A percentile compares a stretch with the other conserved stretches of the same genome.
Evolutionary conservation across 2,888 invertebrate species (phyloP).

Genomic region (Operophtera brumata): DNA sequence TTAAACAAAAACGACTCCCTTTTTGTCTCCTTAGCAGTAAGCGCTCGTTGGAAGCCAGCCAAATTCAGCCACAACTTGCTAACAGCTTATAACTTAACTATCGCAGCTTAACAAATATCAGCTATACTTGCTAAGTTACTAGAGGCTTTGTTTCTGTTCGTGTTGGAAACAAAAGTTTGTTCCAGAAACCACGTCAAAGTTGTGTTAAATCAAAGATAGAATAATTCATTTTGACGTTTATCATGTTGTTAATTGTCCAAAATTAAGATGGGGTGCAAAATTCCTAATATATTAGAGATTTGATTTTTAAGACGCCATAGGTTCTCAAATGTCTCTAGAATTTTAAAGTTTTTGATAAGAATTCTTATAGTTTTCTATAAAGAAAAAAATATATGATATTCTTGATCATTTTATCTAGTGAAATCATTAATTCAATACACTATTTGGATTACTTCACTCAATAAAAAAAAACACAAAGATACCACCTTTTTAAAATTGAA

Average conservation of each 20-base stretch:
- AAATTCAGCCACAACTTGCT: slow-evolving; percentile 35
- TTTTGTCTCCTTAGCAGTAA: slow-evolving; percentile 34
- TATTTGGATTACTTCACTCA: too few relatives aligned
- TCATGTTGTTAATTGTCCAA: not conserved
- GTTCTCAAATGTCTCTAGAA: too few relatives aligned
- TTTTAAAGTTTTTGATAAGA: too few relatives aligned
- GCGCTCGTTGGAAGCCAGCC: slow-evolving; percentile 34
- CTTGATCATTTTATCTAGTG: too few relatives aligned
- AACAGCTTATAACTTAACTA: slow-evolving; percentile 40
- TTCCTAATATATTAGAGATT: too few relatives aligned
- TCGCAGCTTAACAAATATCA: slow-evolving; percentile 36
- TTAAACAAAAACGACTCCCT: slow-evolving; percentile 35
- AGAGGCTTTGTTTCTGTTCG: slow-evolving; percentile 18
- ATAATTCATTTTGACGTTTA: not conserved
- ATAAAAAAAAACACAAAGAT: too few relatives aligned
- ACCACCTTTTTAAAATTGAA: too few relatives aligned
- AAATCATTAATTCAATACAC: too few relatives aligned
- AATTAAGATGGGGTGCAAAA: not conserved
- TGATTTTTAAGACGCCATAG: too few relatives aligned
- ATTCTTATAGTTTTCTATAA: too few relatives aligned
- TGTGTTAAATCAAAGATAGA: not conserved
- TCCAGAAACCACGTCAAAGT: not conserved
- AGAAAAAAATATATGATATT: too few relatives aligned
- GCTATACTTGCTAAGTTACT: slow-evolving; percentile 25
- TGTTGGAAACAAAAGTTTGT: not conserved